Conservation (phyloP, 2,888 invertebrate species). For the Brachyptera risi region DNA sequence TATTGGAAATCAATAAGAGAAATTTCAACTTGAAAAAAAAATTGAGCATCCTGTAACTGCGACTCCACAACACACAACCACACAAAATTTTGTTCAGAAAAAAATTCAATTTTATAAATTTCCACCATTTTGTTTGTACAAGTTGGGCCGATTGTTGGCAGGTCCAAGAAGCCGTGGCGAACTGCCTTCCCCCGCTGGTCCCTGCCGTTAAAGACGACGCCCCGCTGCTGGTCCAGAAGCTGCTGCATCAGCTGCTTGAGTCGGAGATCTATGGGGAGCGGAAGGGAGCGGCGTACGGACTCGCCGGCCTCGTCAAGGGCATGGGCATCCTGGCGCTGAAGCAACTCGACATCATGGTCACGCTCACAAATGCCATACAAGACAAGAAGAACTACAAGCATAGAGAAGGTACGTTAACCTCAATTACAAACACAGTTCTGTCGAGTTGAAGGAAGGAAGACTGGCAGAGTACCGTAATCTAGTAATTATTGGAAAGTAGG, state of each 20-base stretch:
- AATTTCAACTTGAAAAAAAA: no score
- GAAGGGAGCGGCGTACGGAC: slow-evolving; percentile 94
- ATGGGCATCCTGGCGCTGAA: slow-evolving; percentile 93
- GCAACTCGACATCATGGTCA: slow-evolving; percentile 93
- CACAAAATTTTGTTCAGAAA: no score
- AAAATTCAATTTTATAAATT: background rate
- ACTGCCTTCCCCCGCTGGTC: slow-evolving; percentile 91
- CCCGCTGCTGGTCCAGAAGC: slow-evolving; percentile 78
- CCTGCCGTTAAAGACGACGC: slow-evolving; percentile 90
- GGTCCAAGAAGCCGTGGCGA: slow-evolving; percentile 97
- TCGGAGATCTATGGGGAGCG: slow-evolving; percentile 88
- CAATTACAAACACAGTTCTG: no score
- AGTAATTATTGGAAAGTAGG: no score
- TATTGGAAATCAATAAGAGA: no score
- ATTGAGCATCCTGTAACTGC: no score
- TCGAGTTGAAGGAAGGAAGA: no score
- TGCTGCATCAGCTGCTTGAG: slow-evolving; percentile 81
- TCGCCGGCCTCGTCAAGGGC: slow-evolving; percentile 95
- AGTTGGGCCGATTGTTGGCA: slow-evolving; percentile 40
- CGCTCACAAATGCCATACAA: slow-evolving; percentile 87
- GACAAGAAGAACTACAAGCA: slow-evolving; percentile 95
- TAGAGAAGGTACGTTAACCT: slow-evolving; percentile 75
- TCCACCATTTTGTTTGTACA: background rate
- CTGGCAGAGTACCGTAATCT: no score
- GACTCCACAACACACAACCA: no score